Percentiles rank a stretch among this genome's conserved stretches.
These are phyloP conservation scores for Cybosia mesomella DNA, from an alignment of 2,888 invertebrate genomes.

Conservation along the genomic window DNA sequence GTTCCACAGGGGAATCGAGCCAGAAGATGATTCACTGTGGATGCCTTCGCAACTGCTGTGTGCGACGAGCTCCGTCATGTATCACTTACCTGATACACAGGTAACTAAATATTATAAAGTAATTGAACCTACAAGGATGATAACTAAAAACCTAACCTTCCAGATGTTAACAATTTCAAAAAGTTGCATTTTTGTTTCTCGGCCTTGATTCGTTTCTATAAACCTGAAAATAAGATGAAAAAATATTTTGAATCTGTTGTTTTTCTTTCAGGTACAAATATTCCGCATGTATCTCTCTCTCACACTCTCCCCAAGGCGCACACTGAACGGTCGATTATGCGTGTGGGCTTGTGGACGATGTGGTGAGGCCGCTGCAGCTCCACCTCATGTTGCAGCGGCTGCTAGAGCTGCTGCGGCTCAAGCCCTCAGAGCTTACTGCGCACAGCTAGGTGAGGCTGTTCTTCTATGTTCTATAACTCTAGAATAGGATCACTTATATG, in stretches of 20 bases:
- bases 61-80: constrained; percentile 93
- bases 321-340: constrained; percentile 95
- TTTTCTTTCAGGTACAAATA: constrained; percentile 84
- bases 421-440: constrained; percentile 94
- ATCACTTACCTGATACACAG: constrained; percentile 95
- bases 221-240: too few species aligned
- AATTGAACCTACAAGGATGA: too few species aligned
- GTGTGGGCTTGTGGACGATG: constrained; percentile 95
- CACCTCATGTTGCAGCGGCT: constrained; percentile 94
- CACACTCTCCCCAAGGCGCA: constrained; percentile 95
- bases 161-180: too few species aligned
- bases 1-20: constrained; percentile 95
- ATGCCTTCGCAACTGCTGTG: constrained; percentile 96
- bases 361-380: constrained; percentile 93
- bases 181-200: too few species aligned
- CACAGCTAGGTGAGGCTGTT: constrained; percentile 89
- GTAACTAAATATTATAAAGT: constrained; percentile 71
- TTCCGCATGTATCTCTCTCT: constrained; percentile 93
- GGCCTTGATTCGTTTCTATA: too few species aligned
- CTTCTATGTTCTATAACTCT: not conserved
- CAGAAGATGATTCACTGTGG: constrained; percentile 97
- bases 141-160: too few species aligned
- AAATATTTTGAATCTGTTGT: not conserved
- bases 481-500: not conserved
- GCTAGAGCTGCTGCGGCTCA: constrained; percentile 97